Base-by-base conservation (phyloP, 1,140 invertebrate genomes). In the Atta cephalotes region DNA sequence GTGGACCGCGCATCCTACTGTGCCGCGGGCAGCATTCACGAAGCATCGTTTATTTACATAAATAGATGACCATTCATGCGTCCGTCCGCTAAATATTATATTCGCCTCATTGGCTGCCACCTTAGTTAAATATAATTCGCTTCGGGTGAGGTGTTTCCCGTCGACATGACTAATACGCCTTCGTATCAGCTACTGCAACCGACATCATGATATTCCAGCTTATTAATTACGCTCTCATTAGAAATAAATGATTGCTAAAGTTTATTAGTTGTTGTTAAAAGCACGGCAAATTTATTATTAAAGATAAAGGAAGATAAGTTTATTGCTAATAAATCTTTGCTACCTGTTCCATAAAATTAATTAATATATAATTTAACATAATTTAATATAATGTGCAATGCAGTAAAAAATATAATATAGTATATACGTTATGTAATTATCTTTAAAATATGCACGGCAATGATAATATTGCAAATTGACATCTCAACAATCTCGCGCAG, bases 31-130 rank as follows among this genome's bases (percentile, higher is more conserved):
- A n/a, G 16, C 12, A 12, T 49, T 28, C 58, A 28, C 71, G 53
- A 31, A 31, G 65, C 39, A 45, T 35, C 28, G 63, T 70, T 80
- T 80, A 80, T 80, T 80, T 80, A 80, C 63, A 80, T 80, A 80
- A 80, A 81, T 56, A 56, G 49, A 81, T 39, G 39, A 51, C 12
- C 63, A 80, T 68, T 68, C 28, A 68, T 68, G 18, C 45, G 39
- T 7, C 62, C 77, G 25, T 68, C 18, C 45, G 45, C 28, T 79
- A 49, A 80, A 80, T 80, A 80, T 80, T 53, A 53, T 81, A 81
- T 81, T 39, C 14, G 65, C 76, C 31, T 71, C 78, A 81, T 80
- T 53, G 63, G n/a, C 28, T 53, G 63, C 28, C 63, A 65, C 28
- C 63, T 70, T 68, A 70, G 78, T 70, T 80, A 68, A 80, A 80